Percentiles rank a stretch among this genome's conserved stretches.
Conservation (phyloP, 2,888 invertebrate species). For the Bruchidius siliquastri region DNA sequence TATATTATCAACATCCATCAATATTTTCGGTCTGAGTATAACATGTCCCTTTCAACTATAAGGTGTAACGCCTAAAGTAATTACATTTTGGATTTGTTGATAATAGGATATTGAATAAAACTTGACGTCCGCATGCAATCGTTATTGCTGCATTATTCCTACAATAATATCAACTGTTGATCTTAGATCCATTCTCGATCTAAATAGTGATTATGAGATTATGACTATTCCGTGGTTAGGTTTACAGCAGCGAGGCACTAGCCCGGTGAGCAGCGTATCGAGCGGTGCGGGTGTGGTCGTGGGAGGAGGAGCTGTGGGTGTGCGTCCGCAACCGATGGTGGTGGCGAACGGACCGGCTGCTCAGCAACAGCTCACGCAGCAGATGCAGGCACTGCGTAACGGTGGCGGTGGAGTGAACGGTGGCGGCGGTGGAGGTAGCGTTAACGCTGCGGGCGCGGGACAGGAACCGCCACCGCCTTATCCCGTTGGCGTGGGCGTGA, state of each 20-base stretch:
- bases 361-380: constrained; percentile 82
- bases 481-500: constrained; percentile 51
- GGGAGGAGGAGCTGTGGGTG: not conserved
- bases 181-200: too few relatives aligned
- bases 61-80: too few relatives aligned
- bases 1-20: too few relatives aligned
- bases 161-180: too few relatives aligned
- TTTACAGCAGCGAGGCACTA: constrained; percentile 48
- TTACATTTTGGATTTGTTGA: too few relatives aligned
- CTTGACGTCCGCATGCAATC: too few relatives aligned
- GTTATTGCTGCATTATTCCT: too few relatives aligned
- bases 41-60: too few relatives aligned
- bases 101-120: too few relatives aligned
- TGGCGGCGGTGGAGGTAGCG: constrained; percentile 63
- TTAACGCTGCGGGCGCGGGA: constrained; percentile 52
- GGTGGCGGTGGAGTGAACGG: constrained; percentile 63
- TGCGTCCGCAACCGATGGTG: constrained; percentile 66
- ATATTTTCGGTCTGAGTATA: too few relatives aligned
- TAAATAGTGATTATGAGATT: too few relatives aligned
- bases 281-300: constrained; percentile 39
- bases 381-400: constrained; percentile 80
- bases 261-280: constrained; percentile 56
- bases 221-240: not conserved
- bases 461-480: constrained; percentile 62
- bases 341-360: constrained; percentile 56